Percentiles rank a stretch among this genome's conserved stretches.
Evolutionary conservation across 30 jellyfish, hydroid and myxozoan species (phyloP).

Genomic region (Rhopilema esculentum): DNA sequence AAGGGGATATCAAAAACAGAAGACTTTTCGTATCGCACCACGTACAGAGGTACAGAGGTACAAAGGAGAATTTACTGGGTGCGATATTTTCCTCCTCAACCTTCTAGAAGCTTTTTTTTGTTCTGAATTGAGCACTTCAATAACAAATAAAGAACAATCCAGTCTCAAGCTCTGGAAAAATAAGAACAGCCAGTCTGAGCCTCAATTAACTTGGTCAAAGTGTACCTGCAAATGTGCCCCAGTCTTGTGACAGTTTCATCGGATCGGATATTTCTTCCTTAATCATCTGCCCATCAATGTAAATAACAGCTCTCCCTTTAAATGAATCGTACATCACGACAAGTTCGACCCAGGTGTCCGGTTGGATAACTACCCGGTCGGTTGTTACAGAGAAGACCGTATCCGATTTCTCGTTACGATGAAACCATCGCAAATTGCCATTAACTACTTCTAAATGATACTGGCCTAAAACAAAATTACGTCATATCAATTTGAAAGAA

Average conservation of each 20-base stretch:
- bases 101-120: too few relatives aligned
- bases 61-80: too few relatives aligned
- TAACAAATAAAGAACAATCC: too few relatives aligned
- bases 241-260: slow-evolving; percentile 81
- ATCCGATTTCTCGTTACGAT: slow-evolving; percentile 83
- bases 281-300: slow-evolving; percentile 73
- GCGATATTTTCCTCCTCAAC: too few relatives aligned
- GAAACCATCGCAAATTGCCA: slow-evolving; percentile 94
- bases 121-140: too few relatives aligned
- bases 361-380: slow-evolving; percentile 67
- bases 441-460: slow-evolving; percentile 78
- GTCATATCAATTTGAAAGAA: too few relatives aligned
- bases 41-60: too few relatives aligned
- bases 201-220: too few relatives aligned
- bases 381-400: slow-evolving; percentile 89
- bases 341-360: slow-evolving; percentile 82
- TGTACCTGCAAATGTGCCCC: slow-evolving; percentile 96
- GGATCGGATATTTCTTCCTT: slow-evolving; percentile 88
- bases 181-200: too few relatives aligned
- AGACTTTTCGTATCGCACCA: too few relatives aligned
- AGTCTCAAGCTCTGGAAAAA: too few relatives aligned
- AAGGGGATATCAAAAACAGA: too few relatives aligned
- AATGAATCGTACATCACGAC: slow-evolving; percentile 78
- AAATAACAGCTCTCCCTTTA: slow-evolving; percentile 75
- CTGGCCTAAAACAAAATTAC: slow-evolving; percentile 69